Evolutionary conservation across 2,888 invertebrate genomes (phyloP), one percentile per base, ranked within the genome.

Genomic region (Heliothis peltigera): DNA sequence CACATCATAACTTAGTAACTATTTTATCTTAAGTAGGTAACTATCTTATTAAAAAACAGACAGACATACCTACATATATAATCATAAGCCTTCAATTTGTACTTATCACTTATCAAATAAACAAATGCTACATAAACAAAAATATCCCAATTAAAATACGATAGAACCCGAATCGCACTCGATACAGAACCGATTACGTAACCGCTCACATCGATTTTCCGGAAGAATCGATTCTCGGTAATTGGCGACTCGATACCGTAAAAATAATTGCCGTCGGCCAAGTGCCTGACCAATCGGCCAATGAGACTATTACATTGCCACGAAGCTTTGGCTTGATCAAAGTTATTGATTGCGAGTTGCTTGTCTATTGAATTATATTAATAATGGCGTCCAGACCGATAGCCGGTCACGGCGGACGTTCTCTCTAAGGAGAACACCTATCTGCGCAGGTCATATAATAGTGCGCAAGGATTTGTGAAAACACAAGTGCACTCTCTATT

Each of bases 251-350:
- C 82, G 82, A 80, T 86, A 86, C 87, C 84, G 87, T 83, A 90
- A 89, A n/a, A n/a, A n/a, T n/a, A n/a, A n/a, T n/a, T n/a, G n/a
- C n/a, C n/a, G 84, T 88, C 85, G 89, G 88, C 85, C 91, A 89
- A 90, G 87, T 86, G 89, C 88, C 84, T 87, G 83, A 84, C 89
- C 79, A 91, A 91, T 90, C 89, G 90, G 87, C 57, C 88, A 77
- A 84, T 71, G 87, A 60, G 76, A 86, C 78, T 66, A 49, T 77
- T 87, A 64, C 75, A 82, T 79, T 72, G 66, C 58, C 62, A 79
- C 76, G 72, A 43, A 64, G 66, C 55, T 52, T 63, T 59, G 21
- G 19, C 8, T 8, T 15, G 35, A 39, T 47, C 35, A 17, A 75
- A 47, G 57, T 62, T n/a, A 39, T 69, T 53, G n/a, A n/a, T 69